Evolutionary conservation across 23 tunicate species (phyloP).

Genomic region (Ascidia mentula): DNA sequence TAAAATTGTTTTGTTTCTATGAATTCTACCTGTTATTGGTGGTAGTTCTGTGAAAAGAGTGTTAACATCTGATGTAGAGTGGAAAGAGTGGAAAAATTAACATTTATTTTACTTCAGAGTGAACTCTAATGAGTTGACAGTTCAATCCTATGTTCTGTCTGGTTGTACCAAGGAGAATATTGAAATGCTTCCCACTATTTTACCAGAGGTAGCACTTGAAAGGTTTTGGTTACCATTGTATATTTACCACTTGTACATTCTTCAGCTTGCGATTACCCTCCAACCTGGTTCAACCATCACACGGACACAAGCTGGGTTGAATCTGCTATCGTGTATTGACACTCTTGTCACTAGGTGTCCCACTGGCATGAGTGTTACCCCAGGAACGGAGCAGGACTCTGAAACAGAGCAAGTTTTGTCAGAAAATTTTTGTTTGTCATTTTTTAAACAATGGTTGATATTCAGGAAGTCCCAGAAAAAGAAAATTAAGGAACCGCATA

Average conservation of each 20-base stretch:
- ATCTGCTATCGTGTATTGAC: slow-evolving; percentile 60
- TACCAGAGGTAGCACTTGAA: slow-evolving; percentile 49
- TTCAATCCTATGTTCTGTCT: slow-evolving; percentile 24
- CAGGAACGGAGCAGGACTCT: background rate
- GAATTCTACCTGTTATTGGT: background rate
- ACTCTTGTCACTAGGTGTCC: slow-evolving; percentile 46
- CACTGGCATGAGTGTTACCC: background rate
- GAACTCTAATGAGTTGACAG: slow-evolving; percentile 23
- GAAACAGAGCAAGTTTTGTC: background rate
- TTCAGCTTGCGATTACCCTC: slow-evolving; percentile 66
- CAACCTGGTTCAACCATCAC: slow-evolving; percentile 29
- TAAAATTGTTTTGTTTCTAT: background rate
- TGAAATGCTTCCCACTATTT: slow-evolving; percentile 19
- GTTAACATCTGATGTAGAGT: background rate
- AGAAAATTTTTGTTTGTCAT: background rate
- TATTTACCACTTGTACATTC: too few relatives aligned
- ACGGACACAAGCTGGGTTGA: slow-evolving; percentile 54
- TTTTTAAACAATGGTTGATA: background rate
- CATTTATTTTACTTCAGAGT: slow-evolving; percentile 12
- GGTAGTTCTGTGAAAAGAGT: background rate
- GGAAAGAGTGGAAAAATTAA: background rate
- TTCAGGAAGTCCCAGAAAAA: background rate
- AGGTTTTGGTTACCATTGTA: too few relatives aligned
- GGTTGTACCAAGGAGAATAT: slow-evolving; percentile 11
- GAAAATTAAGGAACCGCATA: slow-evolving; percentile 23